A percentile compares a stretch with the other conserved stretches of the same genome.
These are phyloP conservation scores for Hydropotes inermis DNA, from an alignment of 2,113 vertebrate species.

Conservation along the genomic window DNA sequence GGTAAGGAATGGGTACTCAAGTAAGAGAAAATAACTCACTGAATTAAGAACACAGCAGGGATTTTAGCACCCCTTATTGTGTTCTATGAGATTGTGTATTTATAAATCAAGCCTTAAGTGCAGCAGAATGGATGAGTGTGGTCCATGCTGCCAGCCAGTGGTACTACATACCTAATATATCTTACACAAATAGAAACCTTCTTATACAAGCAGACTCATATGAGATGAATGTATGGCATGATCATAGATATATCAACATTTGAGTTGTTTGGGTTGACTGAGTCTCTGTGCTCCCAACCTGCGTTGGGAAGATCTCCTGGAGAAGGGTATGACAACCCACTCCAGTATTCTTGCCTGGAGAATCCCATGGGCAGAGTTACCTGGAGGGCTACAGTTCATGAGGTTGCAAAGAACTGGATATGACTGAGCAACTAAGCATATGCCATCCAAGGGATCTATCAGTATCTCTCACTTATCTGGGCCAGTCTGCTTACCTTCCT, in stretches of 20 bases:
- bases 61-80: neutral
- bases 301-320: neutral
- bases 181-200: neutral
- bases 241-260: neutral
- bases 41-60: neutral
- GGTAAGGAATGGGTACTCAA: conserved; percentile 11
- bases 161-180: neutral
- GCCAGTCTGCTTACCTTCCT: neutral
- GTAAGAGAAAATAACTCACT: conserved; percentile 35
- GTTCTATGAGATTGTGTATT: neutral
- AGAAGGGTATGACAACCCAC: neutral
- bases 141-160: neutral
- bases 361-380: neutral
- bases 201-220: neutral
- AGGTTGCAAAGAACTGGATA: neutral
- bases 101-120: neutral
- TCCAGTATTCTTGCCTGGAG: neutral
- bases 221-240: neutral
- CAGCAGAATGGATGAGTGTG: neutral
- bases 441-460: no score
- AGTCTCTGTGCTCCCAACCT: neutral
- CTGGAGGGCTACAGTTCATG: neutral
- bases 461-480: neutral
- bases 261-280: neutral
- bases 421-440: neutral